These are phyloP conservation scores for Chlorocebus sabaeus DNA, from an alignment of 2,113 vertebrate species.

Conservation along the genomic window DNA sequence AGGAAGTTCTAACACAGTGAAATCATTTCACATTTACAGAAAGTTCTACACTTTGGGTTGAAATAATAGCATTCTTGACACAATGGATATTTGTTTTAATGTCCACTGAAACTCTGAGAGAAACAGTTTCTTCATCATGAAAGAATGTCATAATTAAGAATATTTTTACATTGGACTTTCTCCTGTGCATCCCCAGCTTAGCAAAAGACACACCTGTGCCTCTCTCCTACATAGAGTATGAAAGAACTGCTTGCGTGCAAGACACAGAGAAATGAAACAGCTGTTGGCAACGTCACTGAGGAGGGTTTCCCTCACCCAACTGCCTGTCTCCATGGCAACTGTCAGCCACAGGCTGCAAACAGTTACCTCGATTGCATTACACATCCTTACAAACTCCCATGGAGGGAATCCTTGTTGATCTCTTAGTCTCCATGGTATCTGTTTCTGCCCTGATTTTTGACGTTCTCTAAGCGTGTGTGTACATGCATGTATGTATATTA, in stretches of 20 bases:
- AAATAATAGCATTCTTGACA: slow-evolving; percentile 20
- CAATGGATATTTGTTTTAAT: not conserved
- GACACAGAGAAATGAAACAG: slow-evolving; percentile 62
- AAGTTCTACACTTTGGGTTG: not conserved
- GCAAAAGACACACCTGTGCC: slow-evolving; percentile 71
- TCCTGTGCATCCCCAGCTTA: not conserved
- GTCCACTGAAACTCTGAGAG: not conserved
- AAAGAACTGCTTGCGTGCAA: slow-evolving; percentile 21
- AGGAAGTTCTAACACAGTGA: not conserved
- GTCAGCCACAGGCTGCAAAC: slow-evolving; percentile 84
- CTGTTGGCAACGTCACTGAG: slow-evolving; percentile 75
- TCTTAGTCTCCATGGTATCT: slow-evolving; percentile 81
- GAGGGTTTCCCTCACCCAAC: slow-evolving; percentile 81
- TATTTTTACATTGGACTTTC: not conserved
- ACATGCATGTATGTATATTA: not conserved
- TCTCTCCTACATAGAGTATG: slow-evolving; percentile 63
- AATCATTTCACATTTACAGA: not conserved
- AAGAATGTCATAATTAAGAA: not conserved
- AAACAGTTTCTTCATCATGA: not conserved
- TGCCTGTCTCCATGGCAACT: slow-evolving; percentile 82
- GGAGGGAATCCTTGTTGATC: slow-evolving; percentile 83
- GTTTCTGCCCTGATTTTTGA: accelerated
- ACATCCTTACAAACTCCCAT: slow-evolving; percentile 78
- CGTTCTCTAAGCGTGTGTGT: not conserved
- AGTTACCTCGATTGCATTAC: slow-evolving; percentile 77